Percentiles rank a stretch among this genome's conserved stretches.
These are phyloP conservation scores for Pterostichus madidus DNA, from an alignment of 2,888 invertebrate species.

Conservation along the genomic window DNA sequence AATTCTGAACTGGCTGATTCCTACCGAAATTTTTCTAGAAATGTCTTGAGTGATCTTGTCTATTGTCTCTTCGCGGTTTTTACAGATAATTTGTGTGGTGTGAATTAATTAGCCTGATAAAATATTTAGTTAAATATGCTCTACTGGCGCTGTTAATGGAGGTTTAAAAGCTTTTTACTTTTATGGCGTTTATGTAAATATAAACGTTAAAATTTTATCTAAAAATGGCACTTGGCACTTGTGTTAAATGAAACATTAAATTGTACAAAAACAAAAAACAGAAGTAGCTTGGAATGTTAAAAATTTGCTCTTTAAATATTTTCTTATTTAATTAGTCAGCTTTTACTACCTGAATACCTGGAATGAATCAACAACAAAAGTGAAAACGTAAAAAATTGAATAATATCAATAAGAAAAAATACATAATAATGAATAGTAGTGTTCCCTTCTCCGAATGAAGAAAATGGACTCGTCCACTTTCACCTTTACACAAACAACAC, in stretches of 20 bases:
- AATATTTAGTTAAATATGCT: constrained; percentile 25
- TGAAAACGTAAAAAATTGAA: constrained; percentile 26
- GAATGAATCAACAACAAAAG: constrained; percentile 24
- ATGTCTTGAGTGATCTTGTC: too few relatives aligned
- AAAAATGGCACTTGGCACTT: constrained; percentile 46
- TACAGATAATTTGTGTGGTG: neutral
- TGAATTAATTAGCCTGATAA: constrained; percentile 24
- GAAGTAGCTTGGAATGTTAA: constrained; percentile 4
- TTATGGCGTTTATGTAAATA: constrained; percentile 45
- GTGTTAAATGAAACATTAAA: constrained; percentile 25
- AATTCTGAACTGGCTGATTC: too few relatives aligned
- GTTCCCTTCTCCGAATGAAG: neutral
- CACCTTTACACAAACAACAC: constrained; percentile 30
- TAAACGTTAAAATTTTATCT: constrained; percentile 39
- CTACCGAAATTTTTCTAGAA: too few relatives aligned
- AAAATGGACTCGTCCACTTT: constrained; percentile 27
- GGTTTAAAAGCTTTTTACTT: constrained; percentile 39
- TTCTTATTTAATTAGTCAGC: constrained; percentile 40
- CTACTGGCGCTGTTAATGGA: constrained; percentile 34
- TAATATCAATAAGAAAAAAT: constrained; percentile 17
- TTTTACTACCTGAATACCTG: constrained; percentile 33
- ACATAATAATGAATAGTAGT: constrained; percentile 20
- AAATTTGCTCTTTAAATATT: constrained; percentile 34
- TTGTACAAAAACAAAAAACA: neutral
- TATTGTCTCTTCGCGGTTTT: too few relatives aligned